Evolutionary conservation across 2,888 invertebrate genomes (phyloP).

Genomic region (Antitype chi): DNA sequence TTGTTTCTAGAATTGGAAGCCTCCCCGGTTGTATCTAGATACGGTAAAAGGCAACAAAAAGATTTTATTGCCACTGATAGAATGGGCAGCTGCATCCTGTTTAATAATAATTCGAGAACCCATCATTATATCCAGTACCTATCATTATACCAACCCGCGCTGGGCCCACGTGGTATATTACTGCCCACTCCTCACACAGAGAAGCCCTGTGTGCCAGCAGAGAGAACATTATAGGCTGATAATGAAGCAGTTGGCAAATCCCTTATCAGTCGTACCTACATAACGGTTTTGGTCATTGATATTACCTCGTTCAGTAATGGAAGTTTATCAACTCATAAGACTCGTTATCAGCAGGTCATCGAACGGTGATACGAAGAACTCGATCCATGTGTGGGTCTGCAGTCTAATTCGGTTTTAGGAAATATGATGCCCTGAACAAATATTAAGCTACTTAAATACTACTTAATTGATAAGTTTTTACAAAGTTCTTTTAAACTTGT

Average conservation of each 20-base stretch:
- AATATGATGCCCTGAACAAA: not conserved
- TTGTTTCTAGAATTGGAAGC: not conserved
- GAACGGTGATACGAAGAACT: not conserved
- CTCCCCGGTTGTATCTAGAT: not conserved
- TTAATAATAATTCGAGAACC: not conserved
- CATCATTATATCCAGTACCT: not conserved
- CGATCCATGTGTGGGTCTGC: not conserved
- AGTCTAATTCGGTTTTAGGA: no score
- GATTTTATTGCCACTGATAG: not conserved
- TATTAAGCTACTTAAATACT: not conserved
- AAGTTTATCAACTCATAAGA: constrained; percentile 8
- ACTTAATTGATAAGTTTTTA: not conserved
- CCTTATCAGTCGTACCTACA: not conserved
- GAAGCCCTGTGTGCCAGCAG: not conserved
- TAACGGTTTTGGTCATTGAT: no score
- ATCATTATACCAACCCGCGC: not conserved
- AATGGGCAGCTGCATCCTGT: not conserved
- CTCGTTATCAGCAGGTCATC: constrained; percentile 19
- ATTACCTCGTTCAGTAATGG: not conserved
- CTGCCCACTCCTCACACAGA: not conserved
- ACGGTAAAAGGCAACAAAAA: not conserved
- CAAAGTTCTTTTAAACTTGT: no score
- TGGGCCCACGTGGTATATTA: not conserved
- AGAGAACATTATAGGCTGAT: not conserved
- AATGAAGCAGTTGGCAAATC: not conserved